Evolutionary conservation across 2,113 vertebrate species (phyloP).

Genomic region (Cyanocitta stelleri): DNA sequence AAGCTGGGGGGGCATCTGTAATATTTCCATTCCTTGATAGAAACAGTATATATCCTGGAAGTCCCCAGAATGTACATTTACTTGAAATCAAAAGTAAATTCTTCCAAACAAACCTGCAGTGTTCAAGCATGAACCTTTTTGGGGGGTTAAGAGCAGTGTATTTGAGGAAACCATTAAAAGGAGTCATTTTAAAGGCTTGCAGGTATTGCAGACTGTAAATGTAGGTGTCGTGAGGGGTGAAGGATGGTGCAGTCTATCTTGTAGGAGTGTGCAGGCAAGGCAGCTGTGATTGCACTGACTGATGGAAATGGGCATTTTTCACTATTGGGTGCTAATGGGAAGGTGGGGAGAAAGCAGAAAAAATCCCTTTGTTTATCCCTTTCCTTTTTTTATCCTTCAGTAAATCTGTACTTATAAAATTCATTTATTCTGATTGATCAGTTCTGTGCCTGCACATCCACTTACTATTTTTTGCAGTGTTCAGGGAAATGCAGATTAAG

Average conservation of each 20-base stretch:
- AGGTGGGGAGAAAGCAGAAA: neutral
- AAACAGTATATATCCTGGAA: neutral
- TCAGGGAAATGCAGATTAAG: neutral
- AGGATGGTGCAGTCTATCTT: neutral
- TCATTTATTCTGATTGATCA: neutral
- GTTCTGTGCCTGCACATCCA: neutral
- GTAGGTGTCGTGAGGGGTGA: neutral
- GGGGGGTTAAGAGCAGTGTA: neutral
- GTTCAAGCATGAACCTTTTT: neutral
- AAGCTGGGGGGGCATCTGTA: neutral
- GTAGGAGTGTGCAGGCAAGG: neutral
- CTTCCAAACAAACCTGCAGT: neutral
- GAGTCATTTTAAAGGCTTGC: neutral
- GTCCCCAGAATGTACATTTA: neutral
- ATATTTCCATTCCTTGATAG: neutral
- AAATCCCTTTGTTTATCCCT: neutral
- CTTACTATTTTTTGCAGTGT: neutral
- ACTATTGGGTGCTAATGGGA: neutral
- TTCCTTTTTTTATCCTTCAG: neutral
- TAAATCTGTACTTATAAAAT: neutral
- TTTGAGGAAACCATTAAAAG: neutral
- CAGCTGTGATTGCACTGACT: neutral
- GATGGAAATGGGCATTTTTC: neutral
- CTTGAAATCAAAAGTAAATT: neutral
- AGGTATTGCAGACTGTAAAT: neutral